Conservation (phyloP, 2,797 vertebrate genomes). For the Allobates femoralis region DNA sequence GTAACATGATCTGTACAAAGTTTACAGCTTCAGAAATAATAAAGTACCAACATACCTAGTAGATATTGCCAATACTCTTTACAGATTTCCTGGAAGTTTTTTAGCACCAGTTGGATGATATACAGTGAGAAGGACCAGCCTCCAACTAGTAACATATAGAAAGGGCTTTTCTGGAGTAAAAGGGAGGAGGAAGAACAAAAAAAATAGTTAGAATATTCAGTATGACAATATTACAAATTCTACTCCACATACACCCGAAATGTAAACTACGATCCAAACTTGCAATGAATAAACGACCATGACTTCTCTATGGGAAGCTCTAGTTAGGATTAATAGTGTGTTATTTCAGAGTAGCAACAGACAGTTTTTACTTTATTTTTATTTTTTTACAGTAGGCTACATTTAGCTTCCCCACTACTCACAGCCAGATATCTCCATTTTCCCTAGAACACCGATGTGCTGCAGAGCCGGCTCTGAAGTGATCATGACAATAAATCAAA, state of each 20-base stretch:
- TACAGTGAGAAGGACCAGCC: conserved; percentile 96
- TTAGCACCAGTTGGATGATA: conserved; percentile 90
- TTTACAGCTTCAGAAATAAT: too few relatives aligned
- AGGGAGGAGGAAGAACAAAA: conserved; percentile 33
- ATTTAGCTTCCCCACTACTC: too few relatives aligned
- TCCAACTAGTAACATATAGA: conserved; percentile 88
- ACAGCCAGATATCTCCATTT: too few relatives aligned
- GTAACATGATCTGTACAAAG: too few relatives aligned
- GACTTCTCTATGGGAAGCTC: background rate
- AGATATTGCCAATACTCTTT: conserved; percentile 88
- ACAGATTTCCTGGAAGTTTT: conserved; percentile 87
- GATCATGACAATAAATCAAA: too few relatives aligned
- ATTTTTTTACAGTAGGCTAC: too few relatives aligned
- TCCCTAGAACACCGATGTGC: too few relatives aligned
- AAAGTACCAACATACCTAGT: conserved; percentile 77
- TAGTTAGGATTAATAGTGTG: too few relatives aligned
- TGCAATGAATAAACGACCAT: background rate
- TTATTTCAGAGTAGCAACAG: too few relatives aligned
- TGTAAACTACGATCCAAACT: background rate
- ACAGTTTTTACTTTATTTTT: too few relatives aligned
- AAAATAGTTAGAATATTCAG: background rate
- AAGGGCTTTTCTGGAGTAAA: conserved; percentile 85
- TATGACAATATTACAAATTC: background rate
- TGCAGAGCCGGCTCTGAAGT: too few relatives aligned
- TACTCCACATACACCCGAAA: background rate